A percentile compares a stretch with the other conserved stretches of the same genome.
phyloP scores from a whole-genome alignment of 1,140 invertebrate genomes.

The Ooceraea biroi region DNA sequence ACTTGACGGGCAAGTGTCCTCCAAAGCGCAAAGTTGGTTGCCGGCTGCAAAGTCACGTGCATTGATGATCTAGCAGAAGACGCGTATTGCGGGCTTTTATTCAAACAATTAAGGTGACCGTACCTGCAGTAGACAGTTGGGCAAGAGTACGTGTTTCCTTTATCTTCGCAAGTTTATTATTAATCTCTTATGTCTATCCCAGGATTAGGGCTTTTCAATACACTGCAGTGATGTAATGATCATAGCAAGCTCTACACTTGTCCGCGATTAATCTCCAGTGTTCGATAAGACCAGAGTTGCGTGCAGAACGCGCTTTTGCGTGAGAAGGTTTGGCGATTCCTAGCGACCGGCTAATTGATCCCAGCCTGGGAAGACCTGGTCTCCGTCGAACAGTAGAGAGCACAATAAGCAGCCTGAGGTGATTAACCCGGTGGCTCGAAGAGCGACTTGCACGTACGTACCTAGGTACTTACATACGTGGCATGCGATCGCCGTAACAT shows the following conservation, averaged over 20 bases:
- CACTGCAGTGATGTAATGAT: no score
- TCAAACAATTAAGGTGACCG: not conserved
- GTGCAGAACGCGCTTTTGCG: not conserved
- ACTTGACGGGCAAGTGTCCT: slow-evolving; percentile 32
- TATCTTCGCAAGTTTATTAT: not conserved
- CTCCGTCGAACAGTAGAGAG: not conserved
- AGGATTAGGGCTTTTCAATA: no score
- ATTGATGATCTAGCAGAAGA: not conserved
- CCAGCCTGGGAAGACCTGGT: not conserved
- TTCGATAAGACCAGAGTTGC: not conserved
- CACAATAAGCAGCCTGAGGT: slow-evolving; percentile 44
- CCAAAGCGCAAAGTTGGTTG: not conserved
- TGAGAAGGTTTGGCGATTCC: not conserved
- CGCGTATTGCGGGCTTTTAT: not conserved
- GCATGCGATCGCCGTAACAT: slow-evolving; percentile 63
- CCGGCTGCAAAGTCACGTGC: slow-evolving; percentile 19
- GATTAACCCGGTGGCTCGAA: slow-evolving; percentile 51
- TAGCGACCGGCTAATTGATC: not conserved
- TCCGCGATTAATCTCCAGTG: not conserved
- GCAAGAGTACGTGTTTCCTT: not conserved
- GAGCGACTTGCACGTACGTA: not conserved
- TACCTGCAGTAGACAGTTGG: slow-evolving; percentile 3
- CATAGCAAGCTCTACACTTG: no score
- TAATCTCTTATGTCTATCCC: not conserved
- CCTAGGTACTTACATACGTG: not conserved